Percentiles rank a stretch among this genome's conserved stretches.
These are phyloP conservation scores for Schizopygopsis malacanthus DNA, from an alignment of 2,797 vertebrate genomes.

Conservation along the genomic window DNA sequence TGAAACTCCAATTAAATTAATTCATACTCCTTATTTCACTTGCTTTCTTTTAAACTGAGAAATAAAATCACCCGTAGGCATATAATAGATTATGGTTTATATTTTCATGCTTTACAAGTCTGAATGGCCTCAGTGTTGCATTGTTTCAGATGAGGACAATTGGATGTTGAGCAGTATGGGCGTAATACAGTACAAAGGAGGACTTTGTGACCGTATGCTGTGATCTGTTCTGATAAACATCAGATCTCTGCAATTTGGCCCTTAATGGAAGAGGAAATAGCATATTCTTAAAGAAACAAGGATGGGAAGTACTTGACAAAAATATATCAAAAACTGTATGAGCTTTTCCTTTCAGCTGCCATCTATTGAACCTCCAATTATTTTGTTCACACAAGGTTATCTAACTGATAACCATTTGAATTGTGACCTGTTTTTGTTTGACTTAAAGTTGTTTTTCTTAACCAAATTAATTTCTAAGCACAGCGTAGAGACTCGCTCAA, in stretches of 20 bases:
- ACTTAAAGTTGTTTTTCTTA: not conserved
- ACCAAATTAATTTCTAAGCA: not conserved
- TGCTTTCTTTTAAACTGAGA: slow-evolving; percentile 21
- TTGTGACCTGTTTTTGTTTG: not conserved
- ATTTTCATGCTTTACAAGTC: slow-evolving; percentile 33
- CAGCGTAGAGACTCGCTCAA: not conserved
- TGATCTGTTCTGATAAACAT: slow-evolving; percentile 54
- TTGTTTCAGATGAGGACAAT: slow-evolving; percentile 58
- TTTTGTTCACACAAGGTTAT: not conserved
- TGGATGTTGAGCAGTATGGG: slow-evolving; percentile 54
- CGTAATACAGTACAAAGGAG: slow-evolving; percentile 52
- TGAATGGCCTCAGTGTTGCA: slow-evolving; percentile 55
- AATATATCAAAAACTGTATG: not conserved
- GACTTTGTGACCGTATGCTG: slow-evolving; percentile 53
- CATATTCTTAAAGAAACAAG: slow-evolving; percentile 47
- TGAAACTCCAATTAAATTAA: not conserved
- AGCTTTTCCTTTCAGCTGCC: slow-evolving; percentile 14
- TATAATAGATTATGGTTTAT: slow-evolving; percentile 31
- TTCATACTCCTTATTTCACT: slow-evolving; percentile 7
- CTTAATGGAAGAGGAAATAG: slow-evolving; percentile 45
- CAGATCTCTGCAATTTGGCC: slow-evolving; percentile 49
- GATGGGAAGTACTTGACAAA: slow-evolving; percentile 17
- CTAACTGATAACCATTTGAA: slow-evolving; percentile 10
- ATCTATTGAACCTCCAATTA: not conserved
- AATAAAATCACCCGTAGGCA: slow-evolving; percentile 1